phyloP scores from a whole-genome alignment of 2,888 invertebrate species.

The Lacanobia oleracea region DNA sequence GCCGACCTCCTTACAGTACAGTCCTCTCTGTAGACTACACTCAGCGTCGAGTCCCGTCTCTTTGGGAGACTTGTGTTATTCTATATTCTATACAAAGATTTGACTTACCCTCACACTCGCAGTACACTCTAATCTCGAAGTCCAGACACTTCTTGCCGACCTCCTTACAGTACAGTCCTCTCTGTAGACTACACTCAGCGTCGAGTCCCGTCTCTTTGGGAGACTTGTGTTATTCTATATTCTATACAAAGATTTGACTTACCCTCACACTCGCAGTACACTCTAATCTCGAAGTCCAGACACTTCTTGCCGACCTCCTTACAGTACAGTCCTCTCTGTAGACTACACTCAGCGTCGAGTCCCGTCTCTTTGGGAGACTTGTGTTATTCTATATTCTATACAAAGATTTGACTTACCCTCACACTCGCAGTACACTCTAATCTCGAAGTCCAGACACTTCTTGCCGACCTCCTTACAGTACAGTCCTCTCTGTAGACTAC shows the following conservation, averaged over 20 bases:
- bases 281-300: conserved; percentile 95
- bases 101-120: conserved; percentile 83
- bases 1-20: conserved; percentile 91
- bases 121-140: conserved; percentile 95
- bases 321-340: conserved; percentile 94
- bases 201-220: conserved; percentile 93
- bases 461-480: conserved; percentile 90
- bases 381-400: not conserved
- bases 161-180: conserved; percentile 93
- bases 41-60: conserved; percentile 94
- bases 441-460: conserved; percentile 95
- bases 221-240: no score
- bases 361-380: conserved; percentile 91
- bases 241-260: not conserved
- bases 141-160: conserved; percentile 91
- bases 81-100: not conserved
- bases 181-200: conserved; percentile 94
- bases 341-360: conserved; percentile 94
- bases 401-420: conserved; percentile 63
- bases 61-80: conserved; percentile 75
- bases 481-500: conserved; percentile 94
- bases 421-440: conserved; percentile 93
- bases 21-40: conserved; percentile 94
- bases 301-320: conserved; percentile 89
- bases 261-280: conserved; percentile 91